These are phyloP conservation scores for Vesta saturnalis DNA, from an alignment of 2,888 invertebrate species.

Conservation along the genomic window DNA sequence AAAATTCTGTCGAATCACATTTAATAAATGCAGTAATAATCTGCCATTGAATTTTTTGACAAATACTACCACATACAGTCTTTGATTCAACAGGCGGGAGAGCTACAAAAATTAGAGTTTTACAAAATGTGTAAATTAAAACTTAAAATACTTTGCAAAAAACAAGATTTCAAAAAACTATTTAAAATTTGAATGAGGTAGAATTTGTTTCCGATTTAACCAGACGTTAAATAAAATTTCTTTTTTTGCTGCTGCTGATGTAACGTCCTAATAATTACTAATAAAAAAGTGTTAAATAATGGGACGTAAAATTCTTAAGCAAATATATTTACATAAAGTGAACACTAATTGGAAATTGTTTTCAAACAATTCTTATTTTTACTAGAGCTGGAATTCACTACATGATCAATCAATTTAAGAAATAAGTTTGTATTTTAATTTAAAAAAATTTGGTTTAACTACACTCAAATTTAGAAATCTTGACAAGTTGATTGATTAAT, in stretches of 20 bases:
- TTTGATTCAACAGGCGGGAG: slow-evolving; percentile 55
- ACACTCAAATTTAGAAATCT: too few species aligned
- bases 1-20: slow-evolving; percentile 55
- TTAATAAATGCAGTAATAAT: slow-evolving; percentile 53
- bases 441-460: too few species aligned
- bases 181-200: slow-evolving; percentile 57
- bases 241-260: slow-evolving; percentile 28
- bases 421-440: too few species aligned
- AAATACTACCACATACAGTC: slow-evolving; percentile 51
- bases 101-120: slow-evolving; percentile 49
- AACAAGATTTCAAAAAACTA: slow-evolving; percentile 46
- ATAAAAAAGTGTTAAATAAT: slow-evolving; percentile 29
- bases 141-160: slow-evolving; percentile 44
- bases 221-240: slow-evolving; percentile 42
- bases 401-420: too few species aligned
- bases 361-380: slow-evolving; percentile 36
- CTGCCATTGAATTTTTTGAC: slow-evolving; percentile 37
- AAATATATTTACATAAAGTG: slow-evolving; percentile 54
- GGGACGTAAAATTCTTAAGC: slow-evolving; percentile 35
- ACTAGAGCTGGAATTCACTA: neutral
- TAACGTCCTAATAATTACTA: neutral
- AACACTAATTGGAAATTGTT: slow-evolving; percentile 58
- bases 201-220: slow-evolving; percentile 58
- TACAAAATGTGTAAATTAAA: slow-evolving; percentile 46
- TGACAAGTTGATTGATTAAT: neutral